These are phyloP conservation scores for Mus spicilegus DNA, from an alignment of 2,113 vertebrate genomes.

Conservation along the genomic window DNA sequence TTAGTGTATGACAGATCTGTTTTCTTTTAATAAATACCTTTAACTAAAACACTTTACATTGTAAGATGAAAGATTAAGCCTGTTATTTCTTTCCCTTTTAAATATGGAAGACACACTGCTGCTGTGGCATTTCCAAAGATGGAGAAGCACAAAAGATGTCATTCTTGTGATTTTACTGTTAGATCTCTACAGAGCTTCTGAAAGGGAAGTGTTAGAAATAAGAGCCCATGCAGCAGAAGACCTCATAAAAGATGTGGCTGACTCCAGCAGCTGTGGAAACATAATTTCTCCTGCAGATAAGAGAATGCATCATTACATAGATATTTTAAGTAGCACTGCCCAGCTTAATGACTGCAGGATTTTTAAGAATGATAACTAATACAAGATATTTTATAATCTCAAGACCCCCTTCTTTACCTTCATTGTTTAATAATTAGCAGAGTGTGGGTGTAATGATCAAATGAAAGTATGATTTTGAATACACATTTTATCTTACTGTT, in stretches of 20 bases:
- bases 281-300: slow-evolving; percentile 38
- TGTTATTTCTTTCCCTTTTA: slow-evolving; percentile 70
- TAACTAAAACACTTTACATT: slow-evolving; percentile 65
- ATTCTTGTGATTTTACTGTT: slow-evolving; percentile 75
- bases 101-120: slow-evolving; percentile 70
- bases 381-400: background rate
- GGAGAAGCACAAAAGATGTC: slow-evolving; percentile 74
- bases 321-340: background rate
- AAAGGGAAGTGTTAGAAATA: slow-evolving; percentile 73
- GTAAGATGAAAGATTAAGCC: slow-evolving; percentile 74
- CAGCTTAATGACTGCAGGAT: background rate
- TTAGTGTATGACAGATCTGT: slow-evolving; percentile 46
- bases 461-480: background rate
- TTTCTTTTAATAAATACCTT: slow-evolving; percentile 73
- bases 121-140: slow-evolving; percentile 76
- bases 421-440: background rate
- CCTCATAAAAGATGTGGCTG: slow-evolving; percentile 69
- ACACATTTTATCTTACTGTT: background rate
- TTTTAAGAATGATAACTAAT: slow-evolving; percentile 9
- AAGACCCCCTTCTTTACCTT: background rate
- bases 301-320: slow-evolving; percentile 20
- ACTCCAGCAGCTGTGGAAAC: slow-evolving; percentile 45
- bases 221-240: slow-evolving; percentile 64
- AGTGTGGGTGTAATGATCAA: background rate
- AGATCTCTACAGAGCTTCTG: slow-evolving; percentile 71